These are phyloP conservation scores for Spodoptera frugiperda DNA, from an alignment of 1,140 invertebrate genomes.

Conservation along the genomic window DNA sequence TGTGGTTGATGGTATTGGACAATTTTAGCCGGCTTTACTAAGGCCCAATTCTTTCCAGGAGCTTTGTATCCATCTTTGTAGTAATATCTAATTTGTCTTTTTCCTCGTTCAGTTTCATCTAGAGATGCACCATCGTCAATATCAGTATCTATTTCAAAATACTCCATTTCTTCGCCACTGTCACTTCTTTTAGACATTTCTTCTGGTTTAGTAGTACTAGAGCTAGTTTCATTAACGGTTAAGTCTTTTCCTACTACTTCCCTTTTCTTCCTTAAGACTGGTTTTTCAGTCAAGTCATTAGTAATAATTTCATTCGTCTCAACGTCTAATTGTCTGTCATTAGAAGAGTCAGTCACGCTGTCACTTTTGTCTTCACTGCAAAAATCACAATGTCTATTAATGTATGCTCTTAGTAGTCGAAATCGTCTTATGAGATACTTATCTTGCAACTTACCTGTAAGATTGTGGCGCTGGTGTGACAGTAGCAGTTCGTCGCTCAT, in stretches of 20 bases:
- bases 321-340: constrained; percentile 75
- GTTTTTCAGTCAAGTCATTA: constrained; percentile 64
- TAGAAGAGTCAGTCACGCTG: constrained; percentile 72
- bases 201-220: constrained; percentile 46
- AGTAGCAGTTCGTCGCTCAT: constrained; percentile 76
- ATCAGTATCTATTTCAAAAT: constrained; percentile 67
- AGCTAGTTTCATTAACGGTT: constrained; percentile 46
- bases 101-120: constrained; percentile 78
- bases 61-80: constrained; percentile 73
- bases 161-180: constrained; percentile 73
- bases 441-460: constrained; percentile 81
- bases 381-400: constrained; percentile 69
- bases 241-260: constrained; percentile 54
- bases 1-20: constrained; percentile 65
- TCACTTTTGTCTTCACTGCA: constrained; percentile 74
- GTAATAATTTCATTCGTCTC: constrained; percentile 68
- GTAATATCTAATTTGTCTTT: constrained; percentile 82
- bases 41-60: constrained; percentile 64
- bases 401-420: constrained; percentile 25
- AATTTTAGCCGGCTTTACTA: constrained; percentile 64
- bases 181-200: constrained; percentile 69
- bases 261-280: constrained; percentile 69
- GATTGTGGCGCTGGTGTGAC: constrained; percentile 76
- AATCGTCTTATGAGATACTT: constrained; percentile 14
- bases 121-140: constrained; percentile 55